phyloP scores from a whole-genome alignment of 1,140 invertebrate species.

The Macrostomum lignano region DNA sequence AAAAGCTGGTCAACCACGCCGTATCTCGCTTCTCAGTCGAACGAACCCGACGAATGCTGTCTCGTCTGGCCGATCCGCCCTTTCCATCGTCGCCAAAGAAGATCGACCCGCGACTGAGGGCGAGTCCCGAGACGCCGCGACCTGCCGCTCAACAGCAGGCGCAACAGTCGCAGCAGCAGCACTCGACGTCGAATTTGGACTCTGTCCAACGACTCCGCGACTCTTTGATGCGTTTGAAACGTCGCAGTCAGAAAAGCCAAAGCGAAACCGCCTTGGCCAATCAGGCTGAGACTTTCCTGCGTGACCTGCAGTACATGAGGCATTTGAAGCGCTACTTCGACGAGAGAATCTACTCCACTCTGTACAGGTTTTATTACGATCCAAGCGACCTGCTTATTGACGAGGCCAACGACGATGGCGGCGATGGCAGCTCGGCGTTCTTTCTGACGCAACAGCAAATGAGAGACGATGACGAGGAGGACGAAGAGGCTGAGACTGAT shows the following conservation, averaged over 20 bases:
- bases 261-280: slow-evolving; percentile 8
- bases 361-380: slow-evolving; percentile 10
- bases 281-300: slow-evolving; percentile 9
- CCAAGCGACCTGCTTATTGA: neutral
- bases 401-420: neutral
- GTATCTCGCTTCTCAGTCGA: slow-evolving; percentile 7
- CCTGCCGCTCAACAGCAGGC: no score
- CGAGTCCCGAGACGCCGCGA: no score
- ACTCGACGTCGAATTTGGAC: no score
- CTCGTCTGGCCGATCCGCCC: no score
- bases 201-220: no score
- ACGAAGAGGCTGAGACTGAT: neutral
- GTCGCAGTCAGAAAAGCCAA: slow-evolving; percentile 3
- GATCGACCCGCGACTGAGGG: no score
- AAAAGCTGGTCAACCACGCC: slow-evolving; percentile 8
- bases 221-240: no score
- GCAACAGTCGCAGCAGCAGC: no score
- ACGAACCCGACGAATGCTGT: slow-evolving; percentile 6
- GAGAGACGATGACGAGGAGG: neutral
- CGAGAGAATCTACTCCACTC: slow-evolving; percentile 8
- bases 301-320: slow-evolving; percentile 10
- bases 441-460: slow-evolving; percentile 1
- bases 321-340: slow-evolving; percentile 11
- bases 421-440: slow-evolving; percentile 3
- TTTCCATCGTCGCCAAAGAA: no score